Evolutionary conservation across 2,888 invertebrate species (phyloP).

Genomic region (Tinea pellionella): DNA sequence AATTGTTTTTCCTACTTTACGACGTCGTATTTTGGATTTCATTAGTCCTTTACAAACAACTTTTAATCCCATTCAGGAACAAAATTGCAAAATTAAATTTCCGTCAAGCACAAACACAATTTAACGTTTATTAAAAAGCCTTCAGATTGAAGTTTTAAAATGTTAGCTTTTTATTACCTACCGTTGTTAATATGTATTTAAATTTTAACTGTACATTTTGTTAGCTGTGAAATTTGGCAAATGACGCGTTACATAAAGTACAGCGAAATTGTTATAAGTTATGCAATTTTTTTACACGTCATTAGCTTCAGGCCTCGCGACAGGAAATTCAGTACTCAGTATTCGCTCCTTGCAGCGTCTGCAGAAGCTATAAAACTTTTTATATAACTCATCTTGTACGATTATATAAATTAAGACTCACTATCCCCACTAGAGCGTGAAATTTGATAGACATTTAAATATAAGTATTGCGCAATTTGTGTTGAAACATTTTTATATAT

Average conservation of each 20-base stretch:
- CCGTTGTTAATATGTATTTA: too few species aligned
- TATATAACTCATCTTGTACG: not conserved
- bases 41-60: conserved; percentile 14
- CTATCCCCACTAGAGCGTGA: too few species aligned
- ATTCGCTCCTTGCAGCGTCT: conserved; percentile 41
- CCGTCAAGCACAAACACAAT: not conserved
- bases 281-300: conserved; percentile 55
- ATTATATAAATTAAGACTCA: not conserved
- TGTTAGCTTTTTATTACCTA: too few species aligned
- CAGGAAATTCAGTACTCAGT: conserved; percentile 40
- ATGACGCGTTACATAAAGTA: conserved; percentile 15
- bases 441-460: too few species aligned
- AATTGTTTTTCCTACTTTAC: conserved; percentile 16
- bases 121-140: not conserved
- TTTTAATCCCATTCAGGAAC: conserved; percentile 8
- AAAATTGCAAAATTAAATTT: conserved; percentile 2
- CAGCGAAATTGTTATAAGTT: conserved; percentile 57
- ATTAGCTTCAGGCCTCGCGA: conserved; percentile 44
- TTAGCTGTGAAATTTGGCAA: not conserved
- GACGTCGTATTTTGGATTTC: conserved; percentile 15
- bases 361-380: conserved; percentile 22
- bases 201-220: too few species aligned
- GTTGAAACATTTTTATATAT: too few species aligned
- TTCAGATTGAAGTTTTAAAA: not conserved
- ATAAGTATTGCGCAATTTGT: too few species aligned